Percentiles rank a stretch among this genome's conserved stretches.
These are phyloP conservation scores for Brenthis ino DNA, from an alignment of 2,888 invertebrate species.

Conservation along the genomic window DNA sequence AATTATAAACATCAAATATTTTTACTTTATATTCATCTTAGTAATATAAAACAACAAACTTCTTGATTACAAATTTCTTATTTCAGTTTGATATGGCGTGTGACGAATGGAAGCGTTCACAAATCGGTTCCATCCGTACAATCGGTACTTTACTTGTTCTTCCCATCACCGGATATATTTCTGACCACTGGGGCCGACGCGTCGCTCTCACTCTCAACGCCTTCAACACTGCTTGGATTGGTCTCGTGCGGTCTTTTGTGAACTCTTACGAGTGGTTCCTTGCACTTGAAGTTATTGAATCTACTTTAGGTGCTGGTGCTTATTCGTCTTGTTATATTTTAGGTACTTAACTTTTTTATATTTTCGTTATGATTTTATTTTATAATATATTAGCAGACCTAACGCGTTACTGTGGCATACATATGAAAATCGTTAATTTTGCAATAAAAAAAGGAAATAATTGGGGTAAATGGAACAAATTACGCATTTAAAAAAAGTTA, in stretches of 20 bases:
- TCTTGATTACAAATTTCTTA: background rate
- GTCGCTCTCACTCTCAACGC: slow-evolving; percentile 84
- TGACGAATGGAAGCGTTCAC: slow-evolving; percentile 86
- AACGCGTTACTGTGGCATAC: too few relatives aligned
- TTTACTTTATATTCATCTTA: too few relatives aligned
- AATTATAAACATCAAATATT: too few relatives aligned
- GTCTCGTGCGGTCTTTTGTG: slow-evolving; percentile 86
- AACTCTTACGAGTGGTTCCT: slow-evolving; percentile 87
- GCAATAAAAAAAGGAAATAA: too few relatives aligned
- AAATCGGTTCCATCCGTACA: slow-evolving; percentile 88
- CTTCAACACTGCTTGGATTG: slow-evolving; percentile 84
- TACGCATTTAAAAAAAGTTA: too few relatives aligned
- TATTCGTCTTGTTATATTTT: slow-evolving; percentile 88
- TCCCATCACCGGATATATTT: slow-evolving; percentile 87
- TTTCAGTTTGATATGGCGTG: slow-evolving; percentile 84
- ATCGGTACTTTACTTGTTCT: slow-evolving; percentile 87
- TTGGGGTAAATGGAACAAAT: too few relatives aligned
- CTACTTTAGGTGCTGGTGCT: slow-evolving; percentile 85
- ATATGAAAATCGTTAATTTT: too few relatives aligned
- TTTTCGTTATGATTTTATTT: background rate
- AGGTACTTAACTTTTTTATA: slow-evolving; percentile 64
- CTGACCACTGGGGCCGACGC: slow-evolving; percentile 88
- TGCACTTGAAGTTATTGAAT: slow-evolving; percentile 87
- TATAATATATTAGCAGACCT: too few relatives aligned
- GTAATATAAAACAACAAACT: too few relatives aligned